phyloP scores from a whole-genome alignment of 1,140 invertebrate genomes.

The Calliopsis andreniformis region DNA sequence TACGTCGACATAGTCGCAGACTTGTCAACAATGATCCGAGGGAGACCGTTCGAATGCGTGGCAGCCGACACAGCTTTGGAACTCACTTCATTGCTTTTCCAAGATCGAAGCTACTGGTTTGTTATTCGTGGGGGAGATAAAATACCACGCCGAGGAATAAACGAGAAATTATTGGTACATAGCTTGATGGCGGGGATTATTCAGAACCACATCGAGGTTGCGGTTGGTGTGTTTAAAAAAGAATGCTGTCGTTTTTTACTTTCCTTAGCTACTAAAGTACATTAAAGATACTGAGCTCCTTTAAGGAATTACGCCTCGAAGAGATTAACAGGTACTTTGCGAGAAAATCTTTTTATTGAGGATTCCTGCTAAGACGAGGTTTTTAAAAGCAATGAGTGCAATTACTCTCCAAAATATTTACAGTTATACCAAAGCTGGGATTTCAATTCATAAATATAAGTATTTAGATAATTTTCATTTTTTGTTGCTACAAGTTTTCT shows the following conservation, averaged over 20 bases:
- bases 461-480: too few species aligned
- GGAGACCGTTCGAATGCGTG: conserved; percentile 6
- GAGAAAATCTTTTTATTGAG: neutral
- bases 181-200: too few species aligned
- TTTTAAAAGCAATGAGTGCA: too few species aligned
- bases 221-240: too few species aligned
- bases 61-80: neutral
- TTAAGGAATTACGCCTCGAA: neutral
- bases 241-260: too few species aligned
- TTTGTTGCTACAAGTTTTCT: too few species aligned
- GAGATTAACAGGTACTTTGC: neutral
- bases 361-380: too few species aligned
- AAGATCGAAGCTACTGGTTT: neutral
- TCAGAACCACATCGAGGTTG: too few species aligned
- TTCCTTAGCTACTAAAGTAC: too few species aligned
- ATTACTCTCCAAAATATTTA: too few species aligned
- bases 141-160: neutral
- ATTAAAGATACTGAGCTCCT: neutral
- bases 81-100: conserved; percentile 16
- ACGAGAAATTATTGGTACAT: neutral
- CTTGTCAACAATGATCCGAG: conserved; percentile 31
- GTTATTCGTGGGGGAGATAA: neutral
- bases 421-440: too few species aligned
- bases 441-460: too few species aligned
- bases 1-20: conserved; percentile 34